Base-by-base conservation (phyloP, 2,888 invertebrate genomes). In the Limnephilus lunatus region DNA sequence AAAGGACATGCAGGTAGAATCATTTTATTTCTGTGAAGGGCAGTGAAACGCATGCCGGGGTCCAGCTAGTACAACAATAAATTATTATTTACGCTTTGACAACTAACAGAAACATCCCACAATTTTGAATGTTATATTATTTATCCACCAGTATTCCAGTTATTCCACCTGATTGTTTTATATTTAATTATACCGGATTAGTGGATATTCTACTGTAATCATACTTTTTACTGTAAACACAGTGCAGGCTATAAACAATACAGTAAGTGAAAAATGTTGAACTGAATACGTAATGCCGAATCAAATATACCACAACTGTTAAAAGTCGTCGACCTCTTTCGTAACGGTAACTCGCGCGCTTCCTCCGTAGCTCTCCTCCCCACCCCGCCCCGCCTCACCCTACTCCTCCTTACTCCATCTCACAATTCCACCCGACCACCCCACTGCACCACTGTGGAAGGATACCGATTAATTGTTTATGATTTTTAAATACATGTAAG, bases 291-390 rank as follows among this genome's bases (percentile, higher is more conserved):
- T 32, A 83, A 83, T 83, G 32, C 7, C 25, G 83, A 83, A 35
- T 83, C 83, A 32, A 83, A 83, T 83, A 35, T 32, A 83, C 83
- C 35, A 83, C 83, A 83, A 83, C 83, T 35, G 31, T 83, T 83
- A 32, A 83, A 83, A 83, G 83, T 83, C 83, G 83, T 35, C 83
- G 83, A 83, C 83, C 83, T 83, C 83, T 83, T 83, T 83, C 83
- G 25, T 83, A 83, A 83, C 32, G 83, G 83, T 83, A 19, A 39
- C 83, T 83, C 83, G 83, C 35, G 83, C 83, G 83, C 83, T 83
- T 83, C 83, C 35, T 83, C 83, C 11, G 83, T 35, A 25, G 83
- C 32, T 32, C 82, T 31, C 82, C n/a, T 11, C 25, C 25, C 68
- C 68, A 9, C 25, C 68, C 68, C 68, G 19, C 53, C 53, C 53